A percentile compares a stretch with the other conserved stretches of the same genome.
These are phyloP conservation scores for Drosophila falleni DNA, from an alignment of 2,888 invertebrate genomes.

Conservation along the genomic window DNA sequence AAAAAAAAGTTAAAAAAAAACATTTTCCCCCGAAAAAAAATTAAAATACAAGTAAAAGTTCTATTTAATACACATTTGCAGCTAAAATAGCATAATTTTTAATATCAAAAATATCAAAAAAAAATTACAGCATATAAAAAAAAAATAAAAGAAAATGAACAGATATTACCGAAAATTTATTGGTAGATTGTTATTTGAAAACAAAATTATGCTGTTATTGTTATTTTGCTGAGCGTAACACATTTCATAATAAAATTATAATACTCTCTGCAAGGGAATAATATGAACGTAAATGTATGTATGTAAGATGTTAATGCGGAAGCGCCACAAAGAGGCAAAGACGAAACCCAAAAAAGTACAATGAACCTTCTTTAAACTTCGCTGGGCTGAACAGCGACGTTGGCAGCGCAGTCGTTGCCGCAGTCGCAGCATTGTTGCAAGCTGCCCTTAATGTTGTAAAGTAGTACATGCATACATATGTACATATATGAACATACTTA, in stretches of 20 bases:
- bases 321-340: conserved; percentile 34
- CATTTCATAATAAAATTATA: too few relatives aligned
- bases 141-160: too few relatives aligned
- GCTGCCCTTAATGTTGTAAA: conserved; percentile 15
- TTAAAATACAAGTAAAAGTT: too few relatives aligned
- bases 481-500: background rate
- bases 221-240: background rate
- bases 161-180: background rate
- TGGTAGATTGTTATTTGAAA: background rate
- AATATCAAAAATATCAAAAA: too few relatives aligned
- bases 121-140: too few relatives aligned
- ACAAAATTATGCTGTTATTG: background rate
- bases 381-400: conserved; percentile 38
- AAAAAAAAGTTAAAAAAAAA: background rate
- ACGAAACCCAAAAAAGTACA: conserved; percentile 70
- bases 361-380: conserved; percentile 68
- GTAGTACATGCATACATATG: too few relatives aligned
- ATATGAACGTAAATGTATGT: background rate
- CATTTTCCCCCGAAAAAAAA: background rate
- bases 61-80: too few relatives aligned
- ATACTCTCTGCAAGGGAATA: background rate
- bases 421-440: conserved; percentile 43
- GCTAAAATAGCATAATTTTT: too few relatives aligned
- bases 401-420: conserved; percentile 29
- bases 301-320: conserved; percentile 40